Base-by-base conservation (phyloP, 1,140 invertebrate species). In the Anastrepha obliqua region DNA sequence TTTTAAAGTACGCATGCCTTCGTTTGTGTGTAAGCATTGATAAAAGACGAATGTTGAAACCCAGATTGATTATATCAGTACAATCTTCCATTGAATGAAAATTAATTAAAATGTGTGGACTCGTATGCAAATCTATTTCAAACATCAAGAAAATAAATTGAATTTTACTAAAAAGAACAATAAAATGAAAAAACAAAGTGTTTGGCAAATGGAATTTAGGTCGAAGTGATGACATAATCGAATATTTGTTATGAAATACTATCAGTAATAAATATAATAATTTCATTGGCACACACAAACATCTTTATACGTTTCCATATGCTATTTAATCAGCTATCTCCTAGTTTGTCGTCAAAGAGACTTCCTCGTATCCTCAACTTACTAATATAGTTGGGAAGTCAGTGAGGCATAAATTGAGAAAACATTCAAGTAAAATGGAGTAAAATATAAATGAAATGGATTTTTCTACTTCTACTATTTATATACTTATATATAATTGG, bases 1-100 rank as follows among this genome's bases (percentile, higher is more conserved):
- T 55, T 62, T 62, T 9, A 55, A 20, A 6, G 8, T 78, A 15
- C 15, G 64, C 64, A 17, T 67, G 29, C 29, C 7, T 62, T 17
- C 17, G 20, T 67, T 7, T 29, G 2, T 67, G 64, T 67, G 64
- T 39, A 39, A 42, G n/a, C 47, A 17, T n/a, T 29, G n/a, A 58
- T n/a, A 55, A n/a, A 81, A 47, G 44, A n/a, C 42, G 13, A 86
- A 44, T 62, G 60, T 86, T 86, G 85, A 86, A 86, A 86, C 85
- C 85, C 85, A 86, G 85, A 86, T 86, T 86, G 85, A 86, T 62
- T 62, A 86, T 86, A 86, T 86, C 85, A 86, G n/a, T 42, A 62
- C 85, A n/a, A 64, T 86, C 59, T 55, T 81, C 44, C n/a, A 62
- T n/a, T 62, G 39, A 60, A 86, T 86, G 59, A 47, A 64, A 62